phyloP scores from a whole-genome alignment of 2,888 invertebrate genomes.

The Criorhina ranunculi region DNA sequence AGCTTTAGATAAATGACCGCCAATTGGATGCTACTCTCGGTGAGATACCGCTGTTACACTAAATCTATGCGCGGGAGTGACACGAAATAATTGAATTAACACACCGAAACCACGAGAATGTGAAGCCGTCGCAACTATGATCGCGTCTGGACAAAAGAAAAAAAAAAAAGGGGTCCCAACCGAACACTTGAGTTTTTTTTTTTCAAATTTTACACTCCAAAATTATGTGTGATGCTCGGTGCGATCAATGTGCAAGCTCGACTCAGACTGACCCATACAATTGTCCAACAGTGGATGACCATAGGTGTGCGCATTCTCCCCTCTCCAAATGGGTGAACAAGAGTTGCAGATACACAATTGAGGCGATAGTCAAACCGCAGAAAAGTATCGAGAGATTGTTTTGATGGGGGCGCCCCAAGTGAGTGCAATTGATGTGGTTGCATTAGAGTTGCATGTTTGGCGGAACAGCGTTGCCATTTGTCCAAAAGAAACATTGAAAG shows the following conservation, averaged over 20 bases:
- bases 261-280: constrained; percentile 54
- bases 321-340: constrained; percentile 12
- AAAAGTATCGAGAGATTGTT: constrained; percentile 34
- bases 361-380: constrained; percentile 7
- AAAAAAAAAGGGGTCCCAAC: constrained; percentile 37
- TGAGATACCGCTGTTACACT: constrained; percentile 23
- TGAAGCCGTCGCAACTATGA: constrained; percentile 37
- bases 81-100: constrained; percentile 51
- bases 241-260: constrained; percentile 53
- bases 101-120: constrained; percentile 36
- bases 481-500: background rate
- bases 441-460: background rate
- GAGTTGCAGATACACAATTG: constrained; percentile 27
- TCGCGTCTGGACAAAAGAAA: background rate
- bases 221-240: constrained; percentile 13
- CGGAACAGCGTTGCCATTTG: constrained; percentile 8
- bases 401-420: constrained; percentile 8
- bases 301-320: constrained; percentile 39
- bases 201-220: constrained; percentile 10
- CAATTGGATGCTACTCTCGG: constrained; percentile 14
- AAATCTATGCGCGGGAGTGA: constrained; percentile 11
- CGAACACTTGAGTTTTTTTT: constrained; percentile 14
- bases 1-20: constrained; percentile 18
- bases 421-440: constrained; percentile 28
- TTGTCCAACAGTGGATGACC: constrained; percentile 50